Evolutionary conservation across 2,797 vertebrate genomes (phyloP).

Genomic region (Denticeps clupeoides): DNA sequence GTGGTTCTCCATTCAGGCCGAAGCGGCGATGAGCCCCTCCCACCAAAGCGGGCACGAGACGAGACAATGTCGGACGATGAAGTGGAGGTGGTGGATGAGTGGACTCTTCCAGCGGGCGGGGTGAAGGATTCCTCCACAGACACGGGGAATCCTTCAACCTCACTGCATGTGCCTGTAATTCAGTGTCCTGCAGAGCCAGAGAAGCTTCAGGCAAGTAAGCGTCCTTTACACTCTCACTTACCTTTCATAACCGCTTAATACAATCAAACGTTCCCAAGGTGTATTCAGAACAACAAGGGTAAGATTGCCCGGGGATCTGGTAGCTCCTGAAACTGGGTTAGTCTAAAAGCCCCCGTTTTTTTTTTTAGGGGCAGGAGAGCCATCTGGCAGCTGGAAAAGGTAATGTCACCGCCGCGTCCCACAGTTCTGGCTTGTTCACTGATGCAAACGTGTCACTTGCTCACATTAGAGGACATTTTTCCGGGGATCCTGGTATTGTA

Average conservation of each 20-base stretch:
- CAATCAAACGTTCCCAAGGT: not conserved
- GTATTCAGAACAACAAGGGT: too few species aligned
- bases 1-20: conserved; percentile 40
- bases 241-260: not conserved
- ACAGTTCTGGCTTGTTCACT: not conserved
- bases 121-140: conserved; percentile 14
- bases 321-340: too few species aligned
- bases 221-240: conserved; percentile 14
- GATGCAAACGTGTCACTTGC: too few species aligned
- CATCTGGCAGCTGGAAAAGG: not conserved
- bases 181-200: conserved; percentile 52
- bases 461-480: too few species aligned
- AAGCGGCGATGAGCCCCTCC: conserved; percentile 6
- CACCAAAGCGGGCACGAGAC: conserved; percentile 29
- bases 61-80: conserved; percentile 55
- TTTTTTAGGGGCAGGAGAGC: not conserved
- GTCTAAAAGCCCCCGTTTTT: not conserved
- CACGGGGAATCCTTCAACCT: conserved; percentile 19
- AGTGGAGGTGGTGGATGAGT: conserved; percentile 64
- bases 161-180: conserved; percentile 42
- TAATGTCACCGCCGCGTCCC: not conserved
- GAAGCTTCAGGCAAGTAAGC: conserved; percentile 23
- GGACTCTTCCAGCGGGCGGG: conserved; percentile 41
- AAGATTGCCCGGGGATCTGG: too few species aligned
- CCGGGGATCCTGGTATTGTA: too few species aligned